phyloP scores from a whole-genome alignment of 2,113 vertebrate species.

The Actinemys pallida region DNA sequence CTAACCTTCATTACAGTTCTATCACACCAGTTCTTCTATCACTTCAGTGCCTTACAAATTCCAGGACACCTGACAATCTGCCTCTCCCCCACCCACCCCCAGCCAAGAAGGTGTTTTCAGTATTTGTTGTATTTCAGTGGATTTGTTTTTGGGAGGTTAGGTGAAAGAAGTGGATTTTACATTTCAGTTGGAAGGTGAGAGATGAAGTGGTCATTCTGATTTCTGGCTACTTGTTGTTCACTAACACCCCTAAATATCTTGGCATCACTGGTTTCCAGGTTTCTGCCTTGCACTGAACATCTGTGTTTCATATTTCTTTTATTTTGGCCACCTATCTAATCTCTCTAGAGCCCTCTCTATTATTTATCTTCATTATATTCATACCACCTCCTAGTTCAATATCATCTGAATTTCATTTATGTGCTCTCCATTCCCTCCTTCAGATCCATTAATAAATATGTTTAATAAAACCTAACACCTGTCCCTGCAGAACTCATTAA shows the following conservation, averaged over 20 bases:
- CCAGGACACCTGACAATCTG: fast-evolving
- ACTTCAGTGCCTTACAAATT: fast-evolving
- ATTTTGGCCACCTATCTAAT: not conserved
- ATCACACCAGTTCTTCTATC: fast-evolving
- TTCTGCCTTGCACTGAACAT: not conserved
- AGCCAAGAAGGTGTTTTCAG: not conserved
- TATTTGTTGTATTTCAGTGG: not conserved
- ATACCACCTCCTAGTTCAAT: not conserved
- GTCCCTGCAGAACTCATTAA: not conserved
- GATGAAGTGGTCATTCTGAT: not conserved
- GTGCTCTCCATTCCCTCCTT: not conserved
- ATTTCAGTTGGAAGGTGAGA: not conserved
- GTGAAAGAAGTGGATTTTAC: not conserved
- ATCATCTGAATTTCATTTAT: not conserved
- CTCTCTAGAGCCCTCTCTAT: not conserved
- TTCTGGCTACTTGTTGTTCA: not conserved
- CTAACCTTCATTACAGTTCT: fast-evolving
- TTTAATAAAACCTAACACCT: not conserved
- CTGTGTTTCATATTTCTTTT: not conserved
- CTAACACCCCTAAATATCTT: not conserved
- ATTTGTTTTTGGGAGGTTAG: not conserved
- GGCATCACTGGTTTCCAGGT: not conserved
- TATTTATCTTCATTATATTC: not conserved
- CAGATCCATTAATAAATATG: not conserved
- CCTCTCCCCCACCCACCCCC: not conserved